Conservation (phyloP, 2,888 invertebrate species). For the Aphodius sticticus region DNA sequence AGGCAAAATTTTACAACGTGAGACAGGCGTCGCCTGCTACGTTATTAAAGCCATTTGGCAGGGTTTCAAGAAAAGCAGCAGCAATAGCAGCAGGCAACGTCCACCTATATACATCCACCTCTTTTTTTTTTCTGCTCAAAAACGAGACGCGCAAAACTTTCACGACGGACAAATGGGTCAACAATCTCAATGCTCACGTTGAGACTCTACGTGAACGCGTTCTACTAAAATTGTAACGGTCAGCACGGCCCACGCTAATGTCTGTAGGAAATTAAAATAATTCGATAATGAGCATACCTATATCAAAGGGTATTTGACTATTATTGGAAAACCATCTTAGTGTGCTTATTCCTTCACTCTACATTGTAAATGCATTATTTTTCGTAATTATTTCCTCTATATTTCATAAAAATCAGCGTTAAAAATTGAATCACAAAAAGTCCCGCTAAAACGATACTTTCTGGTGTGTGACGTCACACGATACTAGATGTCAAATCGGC, state of each 20-base stretch:
- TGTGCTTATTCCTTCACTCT: too few relatives aligned
- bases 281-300: background rate
- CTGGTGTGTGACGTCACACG: too few relatives aligned
- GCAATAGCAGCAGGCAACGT: background rate
- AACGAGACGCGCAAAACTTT: background rate
- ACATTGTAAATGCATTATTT: too few relatives aligned
- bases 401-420: too few relatives aligned
- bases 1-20: background rate
- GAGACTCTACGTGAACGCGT: background rate
- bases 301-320: too few relatives aligned
- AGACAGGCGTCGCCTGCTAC: background rate
- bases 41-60: slow-evolving; percentile 4
- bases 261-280: background rate
- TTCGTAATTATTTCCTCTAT: too few relatives aligned
- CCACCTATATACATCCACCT: background rate
- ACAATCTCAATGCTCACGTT: background rate
- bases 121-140: background rate
- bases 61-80: slow-evolving; percentile 4
- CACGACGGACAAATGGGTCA: background rate
- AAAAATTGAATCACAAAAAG: too few relatives aligned
- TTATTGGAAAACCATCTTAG: too few relatives aligned
- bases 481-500: too few relatives aligned
- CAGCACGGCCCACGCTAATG: background rate
- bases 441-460: too few relatives aligned
- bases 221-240: background rate